Percentiles rank a stretch among this genome's conserved stretches.
Evolutionary conservation across 2,888 invertebrate species (phyloP).

Genomic region (Caenorhabditis panamensis): DNA sequence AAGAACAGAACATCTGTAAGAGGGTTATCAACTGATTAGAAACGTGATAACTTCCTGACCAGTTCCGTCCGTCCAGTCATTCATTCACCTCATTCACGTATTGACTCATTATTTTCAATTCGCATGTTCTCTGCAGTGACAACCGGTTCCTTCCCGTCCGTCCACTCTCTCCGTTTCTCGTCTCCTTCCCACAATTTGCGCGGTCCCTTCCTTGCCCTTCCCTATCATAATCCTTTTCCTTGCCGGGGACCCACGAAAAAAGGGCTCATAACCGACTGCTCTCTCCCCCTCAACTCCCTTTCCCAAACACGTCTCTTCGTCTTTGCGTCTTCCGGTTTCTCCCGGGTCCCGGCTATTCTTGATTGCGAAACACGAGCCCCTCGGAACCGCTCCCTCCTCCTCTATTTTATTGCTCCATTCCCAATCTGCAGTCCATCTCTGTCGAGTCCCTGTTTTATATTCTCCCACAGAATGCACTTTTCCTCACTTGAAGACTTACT

Average conservation of each 20-base stretch:
- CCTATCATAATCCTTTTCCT: slow-evolving; percentile 50
- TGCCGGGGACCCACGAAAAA: slow-evolving; percentile 21
- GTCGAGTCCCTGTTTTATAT: neutral
- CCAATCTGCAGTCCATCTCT: slow-evolving; percentile 17
- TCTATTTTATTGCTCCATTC: slow-evolving; percentile 36
- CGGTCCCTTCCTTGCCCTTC: slow-evolving; percentile 9
- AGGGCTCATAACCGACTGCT: slow-evolving; percentile 38
- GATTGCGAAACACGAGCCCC: slow-evolving; percentile 61
- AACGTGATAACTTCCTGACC: no score
- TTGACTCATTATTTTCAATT: neutral
- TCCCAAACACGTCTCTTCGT: slow-evolving; percentile 34
- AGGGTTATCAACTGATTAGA: no score
- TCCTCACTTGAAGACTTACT: neutral
- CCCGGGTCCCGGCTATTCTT: slow-evolving; percentile 39
- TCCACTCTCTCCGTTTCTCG: neutral
- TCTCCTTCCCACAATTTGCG: neutral
- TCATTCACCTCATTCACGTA: no score
- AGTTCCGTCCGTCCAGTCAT: no score
- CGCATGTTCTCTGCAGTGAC: neutral
- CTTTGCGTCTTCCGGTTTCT: slow-evolving; percentile 31
- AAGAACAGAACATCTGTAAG: no score
- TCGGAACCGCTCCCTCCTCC: slow-evolving; percentile 13
- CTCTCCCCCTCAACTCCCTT: slow-evolving; percentile 19
- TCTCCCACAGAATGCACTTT: neutral
- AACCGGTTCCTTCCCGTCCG: neutral